Evolutionary conservation across 2,888 invertebrate genomes (phyloP).

Genomic region (Tryphoninae sp.): DNA sequence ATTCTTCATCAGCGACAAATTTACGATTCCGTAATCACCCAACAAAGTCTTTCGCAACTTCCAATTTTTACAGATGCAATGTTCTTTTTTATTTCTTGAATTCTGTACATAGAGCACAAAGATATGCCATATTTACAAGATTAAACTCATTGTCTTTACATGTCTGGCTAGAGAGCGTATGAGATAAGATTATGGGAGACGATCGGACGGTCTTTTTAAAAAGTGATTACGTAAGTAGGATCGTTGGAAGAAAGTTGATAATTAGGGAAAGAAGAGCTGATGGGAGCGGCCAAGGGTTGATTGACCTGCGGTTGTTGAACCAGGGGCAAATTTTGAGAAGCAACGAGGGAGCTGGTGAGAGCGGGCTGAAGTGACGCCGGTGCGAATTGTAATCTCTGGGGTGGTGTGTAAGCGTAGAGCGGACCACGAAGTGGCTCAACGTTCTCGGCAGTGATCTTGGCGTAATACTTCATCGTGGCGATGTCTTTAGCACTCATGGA

Average conservation of each 20-base stretch:
- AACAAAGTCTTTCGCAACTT: no score
- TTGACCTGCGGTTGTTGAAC: conserved; percentile 35
- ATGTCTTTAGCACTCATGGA: conserved; percentile 83
- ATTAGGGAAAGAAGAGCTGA: conserved; percentile 72
- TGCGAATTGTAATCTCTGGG: conserved; percentile 76
- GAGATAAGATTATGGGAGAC: neutral
- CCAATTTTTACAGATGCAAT: no score
- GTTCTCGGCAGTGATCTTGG: conserved; percentile 85
- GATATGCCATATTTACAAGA: conserved; percentile 69
- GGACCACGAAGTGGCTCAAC: conserved; percentile 86
- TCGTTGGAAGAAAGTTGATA: conserved; percentile 73
- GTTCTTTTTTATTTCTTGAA: conserved; percentile 15
- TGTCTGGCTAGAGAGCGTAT: neutral
- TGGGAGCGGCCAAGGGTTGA: conserved; percentile 75
- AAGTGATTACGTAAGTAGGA: conserved; percentile 74
- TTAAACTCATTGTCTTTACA: neutral
- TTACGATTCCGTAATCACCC: no score
- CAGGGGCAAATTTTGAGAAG: conserved; percentile 69
- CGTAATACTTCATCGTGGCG: conserved; percentile 86
- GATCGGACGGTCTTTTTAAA: conserved; percentile 62
- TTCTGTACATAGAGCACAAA: conserved; percentile 27
- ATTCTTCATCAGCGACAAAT: no score
- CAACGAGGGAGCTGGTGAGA: conserved; percentile 50
- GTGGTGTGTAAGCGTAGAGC: conserved; percentile 82
- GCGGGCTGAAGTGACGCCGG: conserved; percentile 69